Evolutionary conservation across 2,888 invertebrate species (phyloP), one percentile per base, ranked within the genome.

Genomic region (Mimas tiliae): DNA sequence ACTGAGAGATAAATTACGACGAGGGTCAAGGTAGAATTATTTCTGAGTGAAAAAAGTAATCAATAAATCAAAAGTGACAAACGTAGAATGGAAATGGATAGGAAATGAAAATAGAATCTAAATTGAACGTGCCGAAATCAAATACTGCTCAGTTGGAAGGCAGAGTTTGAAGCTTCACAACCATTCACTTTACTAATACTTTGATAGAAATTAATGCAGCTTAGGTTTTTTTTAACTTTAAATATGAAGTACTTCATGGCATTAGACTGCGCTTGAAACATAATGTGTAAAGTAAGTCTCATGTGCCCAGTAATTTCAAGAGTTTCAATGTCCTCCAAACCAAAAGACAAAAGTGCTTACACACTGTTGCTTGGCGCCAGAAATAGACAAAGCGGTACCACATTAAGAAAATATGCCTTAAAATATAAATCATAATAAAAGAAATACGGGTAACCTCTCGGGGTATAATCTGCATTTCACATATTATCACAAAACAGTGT

Each of bases 91-190:
- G 75, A 81, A 80, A 81, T 80, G 74, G 77, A 77, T 77, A 74
- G 81, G 80, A 79, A 80, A 79, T 80, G 80, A 77, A 79, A 80
- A 80, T 79, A 80, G 80, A 80, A 77, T 80, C 77, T 76, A 74
- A 75, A 80, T 78, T 75, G 77, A 75, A 77, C 76, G 77, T 78
- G 76, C 72, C 71, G 72, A 75, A 79, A 79, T 80, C 79, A 79
- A 76, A 76, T 79, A 73, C 70, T 69, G 74, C 73, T 76, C 74
- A 74, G 75, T 77, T 72, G 68, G 70, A 72, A 70, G 68, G 66
- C 65, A 63, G 53, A 47, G 62, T 34, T 64, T 58, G 58, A 48
- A n/a, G 19, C 33, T 58, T 65, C 38, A 11, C 6, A 47, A 11
- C 53, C 34, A 42, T 55, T 16, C 53, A 9, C 12, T 33, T 12